phyloP scores from a whole-genome alignment of 92 coral and sea anemone species.

The Scolanthus callimorphus region DNA sequence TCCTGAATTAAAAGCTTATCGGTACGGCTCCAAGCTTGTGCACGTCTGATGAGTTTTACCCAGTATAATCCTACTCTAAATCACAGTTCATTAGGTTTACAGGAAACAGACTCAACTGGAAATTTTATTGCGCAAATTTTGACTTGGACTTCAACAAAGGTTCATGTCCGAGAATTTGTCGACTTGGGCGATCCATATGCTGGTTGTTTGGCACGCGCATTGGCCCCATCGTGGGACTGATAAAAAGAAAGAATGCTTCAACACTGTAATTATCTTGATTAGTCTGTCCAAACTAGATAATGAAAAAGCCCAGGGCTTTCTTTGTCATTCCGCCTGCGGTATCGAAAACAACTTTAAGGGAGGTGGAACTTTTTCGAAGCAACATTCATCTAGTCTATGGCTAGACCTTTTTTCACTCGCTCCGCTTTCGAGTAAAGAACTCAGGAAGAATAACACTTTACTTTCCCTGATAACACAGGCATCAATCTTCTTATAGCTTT shows the following conservation, averaged over 20 bases:
- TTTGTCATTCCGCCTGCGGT: background rate
- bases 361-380: background rate
- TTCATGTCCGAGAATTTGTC: no score
- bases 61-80: constrained; percentile 49
- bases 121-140: constrained; percentile 1
- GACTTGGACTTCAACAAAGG: no score
- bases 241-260: constrained; percentile 4
- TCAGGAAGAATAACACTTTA: no score
- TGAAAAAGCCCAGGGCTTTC: background rate
- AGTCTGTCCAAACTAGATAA: background rate
- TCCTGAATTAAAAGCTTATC: constrained; percentile 15
- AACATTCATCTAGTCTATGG: background rate
- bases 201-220: no score
- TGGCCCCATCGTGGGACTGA: constrained; percentile 12
- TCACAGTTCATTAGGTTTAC: constrained; percentile 32
- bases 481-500: no score
- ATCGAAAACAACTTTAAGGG: background rate
- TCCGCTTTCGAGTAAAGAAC: no score
- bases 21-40: background rate
- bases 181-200: constrained; percentile 10
- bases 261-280: background rate
- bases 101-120: constrained; percentile 56
- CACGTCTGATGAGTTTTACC: constrained; percentile 68
- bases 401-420: background rate
- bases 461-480: no score